Evolutionary conservation across 1,140 invertebrate genomes (phyloP), one percentile per base, ranked within the genome.

Genomic region (Apis florea): DNA sequence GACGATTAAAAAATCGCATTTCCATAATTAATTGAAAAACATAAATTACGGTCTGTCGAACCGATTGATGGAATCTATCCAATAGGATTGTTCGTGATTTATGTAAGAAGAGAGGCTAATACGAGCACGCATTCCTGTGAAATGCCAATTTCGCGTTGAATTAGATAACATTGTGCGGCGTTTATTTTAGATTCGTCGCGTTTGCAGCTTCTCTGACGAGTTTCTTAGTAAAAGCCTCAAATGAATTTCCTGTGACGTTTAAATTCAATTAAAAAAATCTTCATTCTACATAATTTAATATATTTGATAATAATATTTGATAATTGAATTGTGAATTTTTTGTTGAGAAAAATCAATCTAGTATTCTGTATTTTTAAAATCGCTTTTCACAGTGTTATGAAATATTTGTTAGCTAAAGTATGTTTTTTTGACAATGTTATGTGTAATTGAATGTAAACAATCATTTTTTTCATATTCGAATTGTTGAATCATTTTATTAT

Each of bases 151-250:
- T 87, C 78, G 81, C 79, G 72, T 71, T 58, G 79, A 86, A 89
- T 89, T 88, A 89, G 88, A 89, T 89, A 89, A 88, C 83, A 63
- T 74, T 83, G 76, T 67, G 64, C 84, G 53, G 58, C 79, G 73
- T 86, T 86, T 86, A 86, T 88, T 86, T 82, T 82, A 83, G 85
- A 86, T 86, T 67, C 82, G 76, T 75, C 75, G 53, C 66, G 53
- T 73, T 40, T 31, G 73, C 71, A 59, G 15, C 66, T 63, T 64
- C 73, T 54, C 26, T 49, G 19, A 31, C 54, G 17, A 19, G 10
- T 58, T 69, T 67, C 66, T 63, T 68, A 64, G 40, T 70, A 66
- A 66, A 31, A 26, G 49, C 11, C 19, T 49, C 53, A 51, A 63
- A 56, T 47, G n/a, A n/a, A 31, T 49, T 24, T 64, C 31, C 49